A percentile compares a stretch with the other conserved stretches of the same genome.
Evolutionary conservation across 2,113 vertebrate genomes (phyloP).

Genomic region (Columbina picui): DNA sequence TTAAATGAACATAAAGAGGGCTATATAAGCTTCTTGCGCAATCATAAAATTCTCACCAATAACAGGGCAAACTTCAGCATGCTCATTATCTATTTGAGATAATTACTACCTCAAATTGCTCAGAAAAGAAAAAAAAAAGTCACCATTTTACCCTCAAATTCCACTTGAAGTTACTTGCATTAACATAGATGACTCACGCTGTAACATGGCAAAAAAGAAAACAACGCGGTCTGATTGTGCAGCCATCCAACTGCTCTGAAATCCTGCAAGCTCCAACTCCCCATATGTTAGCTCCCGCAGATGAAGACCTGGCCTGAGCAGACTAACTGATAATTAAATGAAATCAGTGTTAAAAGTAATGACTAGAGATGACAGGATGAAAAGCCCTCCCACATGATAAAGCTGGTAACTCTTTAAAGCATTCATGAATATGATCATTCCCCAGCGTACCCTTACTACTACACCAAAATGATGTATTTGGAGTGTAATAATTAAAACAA

Average conservation of each 20-base stretch:
- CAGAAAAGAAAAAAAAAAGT: neutral
- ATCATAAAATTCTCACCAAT: neutral
- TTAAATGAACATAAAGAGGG: neutral
- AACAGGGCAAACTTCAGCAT: neutral
- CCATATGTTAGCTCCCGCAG: neutral
- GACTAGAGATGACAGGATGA: slow-evolving; percentile 27
- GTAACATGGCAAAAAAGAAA: neutral
- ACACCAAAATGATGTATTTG: slow-evolving; percentile 65
- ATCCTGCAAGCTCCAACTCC: neutral
- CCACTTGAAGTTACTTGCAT: neutral
- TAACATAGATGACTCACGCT: neutral
- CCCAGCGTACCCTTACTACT: slow-evolving; percentile 27
- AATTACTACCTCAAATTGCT: neutral
- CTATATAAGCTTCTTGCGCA: neutral
- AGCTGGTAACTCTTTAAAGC: slow-evolving; percentile 25
- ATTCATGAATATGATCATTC: slow-evolving; percentile 20
- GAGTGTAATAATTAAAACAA: slow-evolving; percentile 79
- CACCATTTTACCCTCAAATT: neutral
- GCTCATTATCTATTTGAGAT: neutral
- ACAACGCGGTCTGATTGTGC: neutral
- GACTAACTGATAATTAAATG: slow-evolving; percentile 41
- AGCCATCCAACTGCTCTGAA: neutral
- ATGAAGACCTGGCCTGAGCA: slow-evolving; percentile 28
- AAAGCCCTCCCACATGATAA: slow-evolving; percentile 27
- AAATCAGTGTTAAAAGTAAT: slow-evolving; percentile 38